Evolutionary conservation across 2,888 invertebrate genomes (phyloP).

Genomic region (Troides oblongomaculatus): DNA sequence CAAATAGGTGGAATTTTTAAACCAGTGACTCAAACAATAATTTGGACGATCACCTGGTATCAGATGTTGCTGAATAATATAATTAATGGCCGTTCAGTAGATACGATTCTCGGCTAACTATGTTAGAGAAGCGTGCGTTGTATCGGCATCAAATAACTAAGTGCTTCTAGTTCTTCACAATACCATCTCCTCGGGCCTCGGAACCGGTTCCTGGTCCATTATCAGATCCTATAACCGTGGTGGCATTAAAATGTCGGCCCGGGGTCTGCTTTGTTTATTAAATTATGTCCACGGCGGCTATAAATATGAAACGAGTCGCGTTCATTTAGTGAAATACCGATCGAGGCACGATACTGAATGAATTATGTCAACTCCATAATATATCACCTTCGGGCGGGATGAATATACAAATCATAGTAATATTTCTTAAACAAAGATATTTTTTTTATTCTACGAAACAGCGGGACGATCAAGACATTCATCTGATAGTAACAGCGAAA

Average conservation of each 20-base stretch:
- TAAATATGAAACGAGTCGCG: conserved; percentile 70
- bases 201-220: conserved; percentile 76
- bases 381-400: conserved; percentile 57
- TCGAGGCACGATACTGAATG: conserved; percentile 70
- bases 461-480: too few relatives aligned
- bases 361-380: conserved; percentile 68
- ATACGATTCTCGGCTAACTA: conserved; percentile 65
- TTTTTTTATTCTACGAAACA: neutral
- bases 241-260: conserved; percentile 72
- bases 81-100: conserved; percentile 68
- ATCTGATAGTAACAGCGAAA: too few relatives aligned
- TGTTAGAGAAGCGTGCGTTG: conserved; percentile 57
- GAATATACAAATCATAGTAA: conserved; percentile 47
- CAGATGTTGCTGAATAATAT: conserved; percentile 65
- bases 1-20: neutral
- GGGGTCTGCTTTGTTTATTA: conserved; percentile 78
- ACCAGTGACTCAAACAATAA: conserved; percentile 19
- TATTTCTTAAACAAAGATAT: conserved; percentile 12
- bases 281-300: conserved; percentile 76
- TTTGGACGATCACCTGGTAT: conserved; percentile 45
- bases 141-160: conserved; percentile 73
- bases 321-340: conserved; percentile 78
- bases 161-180: conserved; percentile 73
- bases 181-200: conserved; percentile 69
- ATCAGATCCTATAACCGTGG: conserved; percentile 76